Percentiles rank a stretch among this genome's conserved stretches.
Conservation (phyloP, 2,113 vertebrate species). For the Terrapene triunguis region DNA sequence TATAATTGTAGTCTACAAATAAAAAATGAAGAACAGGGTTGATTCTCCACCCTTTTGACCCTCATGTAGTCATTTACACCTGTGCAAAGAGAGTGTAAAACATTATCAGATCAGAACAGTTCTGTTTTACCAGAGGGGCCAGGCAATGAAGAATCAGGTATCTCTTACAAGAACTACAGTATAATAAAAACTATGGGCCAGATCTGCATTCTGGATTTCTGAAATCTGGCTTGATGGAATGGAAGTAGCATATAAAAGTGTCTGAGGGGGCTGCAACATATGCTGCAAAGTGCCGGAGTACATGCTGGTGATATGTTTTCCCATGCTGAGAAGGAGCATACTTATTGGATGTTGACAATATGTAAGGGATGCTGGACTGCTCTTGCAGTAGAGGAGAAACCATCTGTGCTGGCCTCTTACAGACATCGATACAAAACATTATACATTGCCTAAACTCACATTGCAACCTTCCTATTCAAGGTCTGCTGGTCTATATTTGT, state of each 20-base stretch:
- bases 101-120: neutral
- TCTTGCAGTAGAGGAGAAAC: fast-evolving
- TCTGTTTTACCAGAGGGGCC: neutral
- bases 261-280: neutral
- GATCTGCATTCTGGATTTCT: neutral
- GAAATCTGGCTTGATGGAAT: neutral
- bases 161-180: neutral
- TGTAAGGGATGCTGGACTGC: neutral
- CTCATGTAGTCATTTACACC: neutral
- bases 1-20: neutral
- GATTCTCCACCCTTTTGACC: neutral
- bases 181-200: neutral
- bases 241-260: neutral
- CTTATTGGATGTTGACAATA: neutral
- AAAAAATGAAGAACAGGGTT: neutral
- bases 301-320: neutral
- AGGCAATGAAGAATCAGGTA: neutral
- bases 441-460: neutral
- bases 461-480: neutral
- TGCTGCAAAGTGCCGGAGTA: neutral
- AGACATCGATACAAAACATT: neutral
- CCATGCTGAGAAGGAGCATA: neutral
- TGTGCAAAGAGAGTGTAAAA: neutral
- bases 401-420: neutral
- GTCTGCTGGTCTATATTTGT: neutral